Evolutionary conservation across 1,140 invertebrate genomes (phyloP).

Genomic region (Plectus sambesii): DNA sequence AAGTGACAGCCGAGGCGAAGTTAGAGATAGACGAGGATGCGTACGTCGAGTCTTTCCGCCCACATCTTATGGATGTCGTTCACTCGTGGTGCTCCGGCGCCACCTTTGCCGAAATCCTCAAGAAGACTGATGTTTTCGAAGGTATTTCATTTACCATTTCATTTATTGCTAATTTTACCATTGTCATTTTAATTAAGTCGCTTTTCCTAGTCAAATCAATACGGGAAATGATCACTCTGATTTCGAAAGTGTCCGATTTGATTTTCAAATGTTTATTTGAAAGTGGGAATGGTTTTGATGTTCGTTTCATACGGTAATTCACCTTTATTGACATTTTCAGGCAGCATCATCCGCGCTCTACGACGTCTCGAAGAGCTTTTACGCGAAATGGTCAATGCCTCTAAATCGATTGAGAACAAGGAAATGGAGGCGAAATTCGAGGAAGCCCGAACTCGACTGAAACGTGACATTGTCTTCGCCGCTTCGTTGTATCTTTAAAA

Average conservation of each 20-base stretch:
- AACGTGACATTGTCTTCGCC: constrained; percentile 96
- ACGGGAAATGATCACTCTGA: neutral
- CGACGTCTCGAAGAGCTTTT: constrained; percentile 86
- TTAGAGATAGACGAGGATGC: constrained; percentile 74
- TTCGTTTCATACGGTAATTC: no score
- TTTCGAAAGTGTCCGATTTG: neutral
- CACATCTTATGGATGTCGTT: constrained; percentile 93
- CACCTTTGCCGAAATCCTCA: constrained; percentile 78
- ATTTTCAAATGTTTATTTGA: constrained; percentile 28
- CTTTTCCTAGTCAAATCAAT: no score
- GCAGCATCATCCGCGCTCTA: constrained; percentile 94
- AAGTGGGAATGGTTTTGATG: no score
- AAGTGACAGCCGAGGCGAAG: constrained; percentile 74
- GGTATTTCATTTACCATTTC: no score
- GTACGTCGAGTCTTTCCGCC: constrained; percentile 85
- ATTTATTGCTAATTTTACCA: constrained; percentile 46
- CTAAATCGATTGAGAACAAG: constrained; percentile 89
- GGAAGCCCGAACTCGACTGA: constrained; percentile 72
- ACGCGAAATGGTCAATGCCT: constrained; percentile 83
- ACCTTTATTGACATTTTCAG: no score
- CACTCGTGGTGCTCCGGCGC: constrained; percentile 87
- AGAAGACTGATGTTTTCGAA: constrained; percentile 97
- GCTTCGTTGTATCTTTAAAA: constrained; percentile 92
- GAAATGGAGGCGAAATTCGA: constrained; percentile 92
- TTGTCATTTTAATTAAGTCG: constrained; percentile 9